A percentile compares a stretch with the other conserved stretches of the same genome.
phyloP scores from a whole-genome alignment of 1,140 invertebrate genomes.

The Anthonomus grandis region DNA sequence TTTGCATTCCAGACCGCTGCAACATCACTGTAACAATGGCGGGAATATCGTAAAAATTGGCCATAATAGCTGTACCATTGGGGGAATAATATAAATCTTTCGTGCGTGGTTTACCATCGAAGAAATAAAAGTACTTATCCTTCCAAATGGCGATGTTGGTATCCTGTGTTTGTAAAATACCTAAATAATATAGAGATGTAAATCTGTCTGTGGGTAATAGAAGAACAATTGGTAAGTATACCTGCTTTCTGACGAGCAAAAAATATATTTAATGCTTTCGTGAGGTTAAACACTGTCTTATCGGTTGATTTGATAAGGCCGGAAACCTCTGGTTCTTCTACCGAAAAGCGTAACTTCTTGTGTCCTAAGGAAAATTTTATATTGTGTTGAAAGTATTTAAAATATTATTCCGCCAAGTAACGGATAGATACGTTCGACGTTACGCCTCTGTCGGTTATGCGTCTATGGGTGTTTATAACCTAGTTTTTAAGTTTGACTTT shows the following conservation, averaged over 20 bases:
- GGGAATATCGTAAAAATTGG: constrained; percentile 51
- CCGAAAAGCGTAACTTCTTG: constrained; percentile 38
- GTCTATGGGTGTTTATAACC: too few relatives aligned
- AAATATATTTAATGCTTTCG: constrained; percentile 54
- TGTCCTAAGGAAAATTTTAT: too few relatives aligned
- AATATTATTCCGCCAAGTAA: too few relatives aligned
- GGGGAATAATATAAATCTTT: constrained; percentile 40
- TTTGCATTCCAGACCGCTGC: constrained; percentile 50
- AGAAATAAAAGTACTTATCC: constrained; percentile 54
- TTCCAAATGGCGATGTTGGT: constrained; percentile 54
- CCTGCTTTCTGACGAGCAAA: constrained; percentile 52
- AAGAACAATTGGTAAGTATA: too few relatives aligned
- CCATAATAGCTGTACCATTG: constrained; percentile 50
- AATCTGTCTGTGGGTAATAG: too few relatives aligned
- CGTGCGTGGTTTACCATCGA: constrained; percentile 52
- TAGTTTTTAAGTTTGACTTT: too few relatives aligned
- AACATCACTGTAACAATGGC: constrained; percentile 52
- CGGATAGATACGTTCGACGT: too few relatives aligned
- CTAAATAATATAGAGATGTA: too few relatives aligned
- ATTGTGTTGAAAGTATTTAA: too few relatives aligned
- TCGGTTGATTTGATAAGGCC: constrained; percentile 45
- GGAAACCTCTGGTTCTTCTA: constrained; percentile 40
- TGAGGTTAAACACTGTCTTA: constrained; percentile 53
- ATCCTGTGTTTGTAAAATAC: constrained; percentile 51
- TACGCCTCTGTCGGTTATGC: too few relatives aligned